These are phyloP conservation scores for Blastomussa wellsi DNA, from an alignment of 92 coral and sea anemone genomes.

Conservation along the genomic window DNA sequence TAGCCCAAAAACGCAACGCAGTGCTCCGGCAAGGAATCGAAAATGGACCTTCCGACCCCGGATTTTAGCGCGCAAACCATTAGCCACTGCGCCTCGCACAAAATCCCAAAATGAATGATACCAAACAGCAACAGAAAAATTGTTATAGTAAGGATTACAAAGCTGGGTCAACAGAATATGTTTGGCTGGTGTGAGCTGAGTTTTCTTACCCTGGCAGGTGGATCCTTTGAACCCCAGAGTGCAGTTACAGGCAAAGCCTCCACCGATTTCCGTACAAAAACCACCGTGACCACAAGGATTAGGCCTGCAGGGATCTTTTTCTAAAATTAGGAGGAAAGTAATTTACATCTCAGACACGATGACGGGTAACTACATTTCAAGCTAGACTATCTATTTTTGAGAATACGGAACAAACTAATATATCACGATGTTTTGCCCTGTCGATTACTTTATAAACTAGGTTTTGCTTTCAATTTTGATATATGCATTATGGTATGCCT, in stretches of 20 bases:
- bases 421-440: neutral
- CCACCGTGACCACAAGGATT: constrained; percentile 89
- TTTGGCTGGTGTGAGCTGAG: neutral
- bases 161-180: neutral
- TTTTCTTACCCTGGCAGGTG: constrained; percentile 70
- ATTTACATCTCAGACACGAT: neutral
- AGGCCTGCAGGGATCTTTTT: constrained; percentile 92
- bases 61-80: no score
- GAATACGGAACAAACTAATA: neutral
- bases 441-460: neutral
- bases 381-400: neutral
- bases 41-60: no score
- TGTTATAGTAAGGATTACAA: no score
- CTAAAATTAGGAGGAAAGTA: constrained; percentile 24
- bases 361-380: neutral
- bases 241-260: constrained; percentile 91
- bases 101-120: no score
- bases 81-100: no score
- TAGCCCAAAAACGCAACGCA: no score
- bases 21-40: no score
- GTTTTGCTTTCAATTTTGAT: neutral
- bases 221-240: constrained; percentile 82
- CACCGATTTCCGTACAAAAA: constrained; percentile 80
- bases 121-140: no score
- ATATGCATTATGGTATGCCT: neutral